These are phyloP conservation scores for Bombus balteatus DNA, from an alignment of 1,140 invertebrate species.

Conservation along the genomic window DNA sequence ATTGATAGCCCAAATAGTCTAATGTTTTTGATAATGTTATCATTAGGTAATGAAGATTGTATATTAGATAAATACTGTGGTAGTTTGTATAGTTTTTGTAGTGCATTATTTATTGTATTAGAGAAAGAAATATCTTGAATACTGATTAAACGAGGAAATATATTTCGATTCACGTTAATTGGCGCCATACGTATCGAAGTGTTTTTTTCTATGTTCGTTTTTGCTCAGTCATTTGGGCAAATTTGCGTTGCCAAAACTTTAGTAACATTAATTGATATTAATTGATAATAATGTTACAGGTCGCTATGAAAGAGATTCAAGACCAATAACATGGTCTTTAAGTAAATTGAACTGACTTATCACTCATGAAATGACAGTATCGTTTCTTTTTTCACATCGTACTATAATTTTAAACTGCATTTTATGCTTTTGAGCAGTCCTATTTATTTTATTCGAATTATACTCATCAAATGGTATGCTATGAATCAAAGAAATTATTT, in stretches of 20 bases:
- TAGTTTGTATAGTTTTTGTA: slow-evolving; percentile 58
- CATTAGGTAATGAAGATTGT: slow-evolving; percentile 43
- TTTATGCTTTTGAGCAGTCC: not conserved
- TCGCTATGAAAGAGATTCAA: not conserved
- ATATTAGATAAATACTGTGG: slow-evolving; percentile 53
- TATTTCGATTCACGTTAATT: not conserved
- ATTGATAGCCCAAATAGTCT: slow-evolving; percentile 65
- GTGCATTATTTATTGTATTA: slow-evolving; percentile 47
- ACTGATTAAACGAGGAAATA: not conserved
- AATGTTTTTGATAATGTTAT: slow-evolving; percentile 63
- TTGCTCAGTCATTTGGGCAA: not conserved
- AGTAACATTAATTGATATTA: slow-evolving; percentile 2
- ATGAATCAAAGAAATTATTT: not conserved
- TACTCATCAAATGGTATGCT: not conserved
- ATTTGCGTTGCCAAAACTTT: slow-evolving; percentile 7
- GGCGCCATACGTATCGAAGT: not conserved
- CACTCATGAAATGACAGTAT: not conserved
- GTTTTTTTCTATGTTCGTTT: not conserved
- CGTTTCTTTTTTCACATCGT: not conserved
- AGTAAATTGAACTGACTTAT: not conserved
- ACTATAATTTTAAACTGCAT: not conserved
- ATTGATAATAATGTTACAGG: not conserved
- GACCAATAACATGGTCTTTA: not conserved
- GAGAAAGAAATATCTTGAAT: not conserved
- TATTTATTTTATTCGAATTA: not conserved